Conservation (phyloP, 2,113 vertebrate genomes). For the Synchiropus splendidus region DNA sequence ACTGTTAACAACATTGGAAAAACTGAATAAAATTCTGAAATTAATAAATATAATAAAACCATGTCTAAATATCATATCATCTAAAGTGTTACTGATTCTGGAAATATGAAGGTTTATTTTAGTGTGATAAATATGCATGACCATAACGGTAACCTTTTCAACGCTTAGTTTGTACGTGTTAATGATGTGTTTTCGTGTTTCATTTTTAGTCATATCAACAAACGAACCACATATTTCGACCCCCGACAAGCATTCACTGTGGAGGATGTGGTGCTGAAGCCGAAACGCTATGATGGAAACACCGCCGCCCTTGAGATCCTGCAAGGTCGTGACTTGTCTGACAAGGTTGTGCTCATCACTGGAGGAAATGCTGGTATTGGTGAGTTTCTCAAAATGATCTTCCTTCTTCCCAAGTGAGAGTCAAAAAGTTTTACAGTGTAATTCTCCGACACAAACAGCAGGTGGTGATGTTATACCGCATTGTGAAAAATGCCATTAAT, state of each 20-base stretch:
- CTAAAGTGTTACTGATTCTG: no score
- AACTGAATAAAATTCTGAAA: no score
- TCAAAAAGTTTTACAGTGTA: slow-evolving; percentile 3
- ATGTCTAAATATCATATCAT: no score
- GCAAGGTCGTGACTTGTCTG: slow-evolving; percentile 83
- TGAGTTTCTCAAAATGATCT: slow-evolving; percentile 52
- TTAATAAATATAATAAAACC: no score
- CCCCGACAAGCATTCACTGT: slow-evolving; percentile 94
- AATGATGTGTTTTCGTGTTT: not conserved
- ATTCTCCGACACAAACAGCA: slow-evolving; percentile 33
- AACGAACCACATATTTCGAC: slow-evolving; percentile 90
- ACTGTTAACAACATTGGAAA: no score
- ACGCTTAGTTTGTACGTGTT: no score
- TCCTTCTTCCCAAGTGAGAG: no score
- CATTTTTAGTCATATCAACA: slow-evolving; percentile 86
- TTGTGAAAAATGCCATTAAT: slow-evolving; percentile 8
- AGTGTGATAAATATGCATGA: no score
- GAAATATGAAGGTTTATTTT: no score
- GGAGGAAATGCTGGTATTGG: slow-evolving; percentile 91
- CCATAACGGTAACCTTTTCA: no score
- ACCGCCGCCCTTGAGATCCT: slow-evolving; percentile 87
- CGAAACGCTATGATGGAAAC: slow-evolving; percentile 85
- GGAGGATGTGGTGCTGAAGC: slow-evolving; percentile 82
- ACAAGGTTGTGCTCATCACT: slow-evolving; percentile 80
- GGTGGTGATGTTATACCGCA: slow-evolving; percentile 43